Conservation (phyloP, 2,888 invertebrate species). For the Pristionchus fissidentatus region DNA sequence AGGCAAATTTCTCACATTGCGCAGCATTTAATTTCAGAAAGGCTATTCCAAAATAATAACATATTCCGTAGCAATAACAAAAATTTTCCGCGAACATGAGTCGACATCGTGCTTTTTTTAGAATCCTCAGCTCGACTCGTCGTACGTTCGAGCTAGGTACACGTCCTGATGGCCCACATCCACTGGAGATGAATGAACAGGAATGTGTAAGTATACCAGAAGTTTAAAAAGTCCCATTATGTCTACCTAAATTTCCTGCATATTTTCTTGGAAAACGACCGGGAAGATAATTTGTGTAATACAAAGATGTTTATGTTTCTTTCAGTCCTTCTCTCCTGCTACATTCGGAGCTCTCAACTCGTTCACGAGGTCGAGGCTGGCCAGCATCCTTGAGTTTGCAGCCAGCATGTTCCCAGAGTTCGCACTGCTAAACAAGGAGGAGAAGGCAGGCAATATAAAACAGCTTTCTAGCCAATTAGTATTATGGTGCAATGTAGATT, state of each 20-base stretch:
- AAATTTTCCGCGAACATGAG: no score
- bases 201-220: background rate
- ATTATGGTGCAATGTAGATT: no score
- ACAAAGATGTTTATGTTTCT: no score
- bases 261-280: no score
- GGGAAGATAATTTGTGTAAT: no score
- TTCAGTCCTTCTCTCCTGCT: background rate
- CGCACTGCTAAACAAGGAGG: background rate
- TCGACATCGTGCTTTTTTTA: no score
- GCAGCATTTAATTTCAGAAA: no score
- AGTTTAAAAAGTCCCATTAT: background rate
- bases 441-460: background rate
- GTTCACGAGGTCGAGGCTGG: background rate
- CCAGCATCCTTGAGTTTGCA: background rate
- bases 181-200: background rate
- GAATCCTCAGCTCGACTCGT: background rate
- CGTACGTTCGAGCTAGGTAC: background rate
- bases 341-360: background rate
- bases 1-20: no score
- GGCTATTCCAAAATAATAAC: no score
- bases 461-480: no score
- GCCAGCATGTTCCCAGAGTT: background rate
- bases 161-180: background rate
- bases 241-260: no score
- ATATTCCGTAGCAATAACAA: no score